phyloP scores from a whole-genome alignment of 2,797 vertebrate species.

The Heliangelus exortis region DNA sequence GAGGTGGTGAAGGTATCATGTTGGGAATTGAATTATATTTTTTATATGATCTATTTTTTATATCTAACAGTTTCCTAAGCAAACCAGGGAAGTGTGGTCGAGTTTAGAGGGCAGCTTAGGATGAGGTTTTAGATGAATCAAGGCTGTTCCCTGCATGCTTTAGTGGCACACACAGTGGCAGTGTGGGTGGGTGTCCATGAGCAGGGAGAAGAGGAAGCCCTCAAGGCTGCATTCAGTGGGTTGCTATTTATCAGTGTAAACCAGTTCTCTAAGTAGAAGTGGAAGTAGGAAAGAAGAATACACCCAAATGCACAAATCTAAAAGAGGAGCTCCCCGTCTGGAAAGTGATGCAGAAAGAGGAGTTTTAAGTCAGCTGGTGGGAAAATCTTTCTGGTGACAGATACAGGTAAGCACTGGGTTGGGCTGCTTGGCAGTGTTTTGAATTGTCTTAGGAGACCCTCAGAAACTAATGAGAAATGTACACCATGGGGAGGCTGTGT shows the following conservation, averaged over 20 bases:
- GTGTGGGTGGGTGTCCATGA: accelerated
- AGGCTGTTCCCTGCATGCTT: neutral
- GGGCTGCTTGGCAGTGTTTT: neutral
- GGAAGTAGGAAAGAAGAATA: neutral
- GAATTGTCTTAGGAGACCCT: neutral
- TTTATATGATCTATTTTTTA: neutral
- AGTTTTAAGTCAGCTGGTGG: neutral
- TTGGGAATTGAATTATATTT: neutral
- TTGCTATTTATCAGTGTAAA: neutral
- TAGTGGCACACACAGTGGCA: accelerated
- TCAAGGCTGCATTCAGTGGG: neutral
- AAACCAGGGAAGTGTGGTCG: accelerated
- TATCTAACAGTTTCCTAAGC: neutral
- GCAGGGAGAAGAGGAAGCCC: neutral
- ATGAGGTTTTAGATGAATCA: neutral
- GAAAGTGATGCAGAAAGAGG: neutral
- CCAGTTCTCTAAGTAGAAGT: neutral
- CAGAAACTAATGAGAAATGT: neutral
- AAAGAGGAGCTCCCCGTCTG: neutral
- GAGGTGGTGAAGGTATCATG: neutral
- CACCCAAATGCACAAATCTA: neutral
- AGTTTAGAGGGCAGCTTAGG: neutral
- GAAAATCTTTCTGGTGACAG: neutral
- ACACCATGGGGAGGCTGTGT: neutral
- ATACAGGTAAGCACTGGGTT: neutral